phyloP scores from a whole-genome alignment of 2,113 vertebrate genomes.

The Ifrita kowaldi region DNA sequence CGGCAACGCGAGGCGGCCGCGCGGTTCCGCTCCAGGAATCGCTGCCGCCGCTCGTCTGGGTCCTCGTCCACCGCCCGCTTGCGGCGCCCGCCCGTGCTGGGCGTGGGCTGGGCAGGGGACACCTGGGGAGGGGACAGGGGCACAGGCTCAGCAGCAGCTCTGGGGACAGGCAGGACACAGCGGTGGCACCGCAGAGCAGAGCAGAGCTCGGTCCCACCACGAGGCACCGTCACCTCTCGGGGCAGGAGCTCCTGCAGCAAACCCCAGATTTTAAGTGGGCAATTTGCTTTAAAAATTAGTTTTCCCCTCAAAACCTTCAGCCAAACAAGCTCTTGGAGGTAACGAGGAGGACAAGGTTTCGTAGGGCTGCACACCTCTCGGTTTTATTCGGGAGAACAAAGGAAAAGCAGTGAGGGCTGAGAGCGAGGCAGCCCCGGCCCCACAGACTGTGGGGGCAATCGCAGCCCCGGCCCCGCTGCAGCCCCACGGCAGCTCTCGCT shows the following conservation, averaged over 20 bases:
- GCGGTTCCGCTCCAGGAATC: slow-evolving; percentile 93
- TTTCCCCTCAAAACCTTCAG: neutral
- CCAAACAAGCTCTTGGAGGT: neutral
- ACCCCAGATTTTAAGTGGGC: rapidly evolving
- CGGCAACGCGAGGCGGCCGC: slow-evolving; percentile 94
- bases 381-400: neutral
- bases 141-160: neutral
- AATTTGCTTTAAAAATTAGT: neutral
- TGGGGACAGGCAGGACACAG: neutral
- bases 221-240: rapidly evolving
- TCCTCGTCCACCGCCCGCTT: slow-evolving; percentile 87
- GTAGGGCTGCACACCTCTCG: rapidly evolving
- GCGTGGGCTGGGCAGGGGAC: slow-evolving; percentile 90
- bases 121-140: slow-evolving; percentile 69
- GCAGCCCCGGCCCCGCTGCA: neutral
- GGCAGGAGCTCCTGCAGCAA: neutral
- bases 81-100: slow-evolving; percentile 86
- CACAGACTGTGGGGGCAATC: neutral
- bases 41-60: slow-evolving; percentile 91
- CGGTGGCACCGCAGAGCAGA: neutral
- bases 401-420: neutral
- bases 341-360: rapidly evolving
- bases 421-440: neutral
- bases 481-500: neutral
- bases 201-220: neutral